Evolutionary conservation across 2,888 invertebrate genomes (phyloP).

Genomic region (Uropetala carovei): DNA sequence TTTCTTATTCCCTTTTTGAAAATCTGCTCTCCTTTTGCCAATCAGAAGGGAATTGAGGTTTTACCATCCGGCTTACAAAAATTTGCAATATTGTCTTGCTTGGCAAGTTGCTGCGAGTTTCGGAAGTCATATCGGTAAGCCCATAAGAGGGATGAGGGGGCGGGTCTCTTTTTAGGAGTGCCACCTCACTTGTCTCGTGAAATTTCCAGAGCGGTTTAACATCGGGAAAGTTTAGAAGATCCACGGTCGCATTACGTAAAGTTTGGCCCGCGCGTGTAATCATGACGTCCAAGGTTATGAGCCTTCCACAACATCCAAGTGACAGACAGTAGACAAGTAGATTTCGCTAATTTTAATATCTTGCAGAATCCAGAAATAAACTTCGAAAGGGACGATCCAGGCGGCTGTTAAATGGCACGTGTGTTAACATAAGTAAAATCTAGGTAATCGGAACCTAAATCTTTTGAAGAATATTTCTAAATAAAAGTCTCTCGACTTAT

Average conservation of each 20-base stretch:
- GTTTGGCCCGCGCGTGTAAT: not conserved
- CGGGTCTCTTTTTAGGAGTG: not conserved
- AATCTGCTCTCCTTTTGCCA: not conserved
- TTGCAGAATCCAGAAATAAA: not conserved
- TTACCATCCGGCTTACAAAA: not conserved
- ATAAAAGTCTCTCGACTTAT: too few species aligned
- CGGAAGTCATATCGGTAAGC: slow-evolving; percentile 42
- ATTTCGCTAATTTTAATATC: not conserved
- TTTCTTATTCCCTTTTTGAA: not conserved
- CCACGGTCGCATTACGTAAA: slow-evolving; percentile 33
- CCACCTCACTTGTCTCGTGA: slow-evolving; percentile 11
- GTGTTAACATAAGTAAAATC: too few species aligned
- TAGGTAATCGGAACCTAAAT: too few species aligned
- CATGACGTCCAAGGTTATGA: not conserved
- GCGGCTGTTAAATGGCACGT: too few species aligned
- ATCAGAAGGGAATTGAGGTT: not conserved
- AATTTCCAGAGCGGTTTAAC: slow-evolving; percentile 46
- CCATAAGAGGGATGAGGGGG: not conserved
- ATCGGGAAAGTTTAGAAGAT: slow-evolving; percentile 30
- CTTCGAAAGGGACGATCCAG: too few species aligned
- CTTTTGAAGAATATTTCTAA: too few species aligned
- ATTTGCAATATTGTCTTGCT: slow-evolving; percentile 36
- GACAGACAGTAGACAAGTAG: not conserved
- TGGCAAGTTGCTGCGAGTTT: slow-evolving; percentile 42
- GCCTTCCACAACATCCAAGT: not conserved